Conservation (phyloP, 2,888 invertebrate genomes). For the Linhomoeus sp. region DNA sequence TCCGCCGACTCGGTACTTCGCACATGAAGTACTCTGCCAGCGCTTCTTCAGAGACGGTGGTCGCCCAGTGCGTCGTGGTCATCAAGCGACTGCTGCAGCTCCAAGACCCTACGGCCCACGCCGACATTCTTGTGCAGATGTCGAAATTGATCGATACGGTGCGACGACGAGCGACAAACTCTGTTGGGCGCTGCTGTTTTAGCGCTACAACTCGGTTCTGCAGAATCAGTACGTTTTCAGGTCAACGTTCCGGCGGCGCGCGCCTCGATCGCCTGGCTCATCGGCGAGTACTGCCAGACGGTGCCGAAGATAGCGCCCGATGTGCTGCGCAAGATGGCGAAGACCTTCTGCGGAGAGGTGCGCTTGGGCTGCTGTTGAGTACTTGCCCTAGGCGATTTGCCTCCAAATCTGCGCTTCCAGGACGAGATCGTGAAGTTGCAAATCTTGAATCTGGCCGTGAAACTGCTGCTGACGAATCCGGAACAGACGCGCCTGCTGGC, state of each 20-base stretch:
- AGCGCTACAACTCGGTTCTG: too few relatives aligned
- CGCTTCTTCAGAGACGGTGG: constrained; percentile 50
- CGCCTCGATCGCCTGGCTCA: constrained; percentile 76
- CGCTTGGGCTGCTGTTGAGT: too few relatives aligned
- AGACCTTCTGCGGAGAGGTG: constrained; percentile 62
- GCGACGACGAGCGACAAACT: constrained; percentile 31
- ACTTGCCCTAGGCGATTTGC: too few relatives aligned
- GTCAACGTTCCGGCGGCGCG: constrained; percentile 52
- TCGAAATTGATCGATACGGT: constrained; percentile 57
- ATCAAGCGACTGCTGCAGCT: constrained; percentile 40
- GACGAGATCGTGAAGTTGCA: constrained; percentile 89
- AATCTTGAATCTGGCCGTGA: constrained; percentile 77
- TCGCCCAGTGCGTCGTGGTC: constrained; percentile 74
- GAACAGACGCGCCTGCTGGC: constrained; percentile 64
- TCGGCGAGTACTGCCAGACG: constrained; percentile 65
- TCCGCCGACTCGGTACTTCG: too few relatives aligned
- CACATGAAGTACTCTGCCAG: constrained; percentile 8
- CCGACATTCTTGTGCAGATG: constrained; percentile 66
- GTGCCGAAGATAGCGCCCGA: constrained; percentile 72
- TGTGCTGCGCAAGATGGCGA: constrained; percentile 67
- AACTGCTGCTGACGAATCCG: constrained; percentile 67
- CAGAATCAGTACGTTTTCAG: too few relatives aligned
- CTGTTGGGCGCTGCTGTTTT: constrained; percentile 18
- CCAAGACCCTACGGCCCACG: constrained; percentile 54
- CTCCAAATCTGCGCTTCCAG: constrained; percentile 33